A percentile compares a stretch with the other conserved stretches of the same genome.
These are phyloP conservation scores for Nemoura dubitans DNA, from an alignment of 2,888 invertebrate species.

Conservation along the genomic window DNA sequence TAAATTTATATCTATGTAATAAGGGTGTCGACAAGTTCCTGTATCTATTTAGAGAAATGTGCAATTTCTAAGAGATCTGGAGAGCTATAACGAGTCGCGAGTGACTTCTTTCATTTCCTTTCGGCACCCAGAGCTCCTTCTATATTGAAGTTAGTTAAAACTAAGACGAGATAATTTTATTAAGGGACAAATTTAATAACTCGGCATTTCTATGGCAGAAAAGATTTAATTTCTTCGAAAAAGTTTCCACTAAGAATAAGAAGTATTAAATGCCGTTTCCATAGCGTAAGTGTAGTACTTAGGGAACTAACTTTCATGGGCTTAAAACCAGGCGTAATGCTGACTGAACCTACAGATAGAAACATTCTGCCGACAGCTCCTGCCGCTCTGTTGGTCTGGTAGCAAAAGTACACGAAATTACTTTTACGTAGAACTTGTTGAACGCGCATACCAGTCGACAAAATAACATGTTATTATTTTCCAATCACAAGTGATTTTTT, in stretches of 20 bases:
- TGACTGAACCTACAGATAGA: background rate
- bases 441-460: background rate
- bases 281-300: constrained; percentile 7
- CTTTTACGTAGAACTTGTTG: constrained; percentile 26
- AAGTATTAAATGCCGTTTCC: constrained; percentile 8
- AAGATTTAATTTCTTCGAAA: constrained; percentile 29
- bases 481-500: constrained; percentile 35
- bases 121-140: constrained; percentile 16
- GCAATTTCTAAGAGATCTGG: background rate
- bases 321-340: background rate
- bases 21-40: constrained; percentile 19
- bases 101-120: constrained; percentile 18
- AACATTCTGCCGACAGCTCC: background rate
- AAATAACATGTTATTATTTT: constrained; percentile 37
- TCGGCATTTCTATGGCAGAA: constrained; percentile 25
- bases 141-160: constrained; percentile 13
- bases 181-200: constrained; percentile 34
- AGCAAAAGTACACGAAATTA: background rate
- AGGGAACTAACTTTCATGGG: background rate
- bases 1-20: background rate
- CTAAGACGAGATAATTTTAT: constrained; percentile 33
- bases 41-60: constrained; percentile 19
- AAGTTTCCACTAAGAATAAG: constrained; percentile 29
- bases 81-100: background rate
- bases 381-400: background rate